Evolutionary conservation across 2,888 invertebrate species (phyloP).

Genomic region (Lepidocyrtinus sp.): DNA sequence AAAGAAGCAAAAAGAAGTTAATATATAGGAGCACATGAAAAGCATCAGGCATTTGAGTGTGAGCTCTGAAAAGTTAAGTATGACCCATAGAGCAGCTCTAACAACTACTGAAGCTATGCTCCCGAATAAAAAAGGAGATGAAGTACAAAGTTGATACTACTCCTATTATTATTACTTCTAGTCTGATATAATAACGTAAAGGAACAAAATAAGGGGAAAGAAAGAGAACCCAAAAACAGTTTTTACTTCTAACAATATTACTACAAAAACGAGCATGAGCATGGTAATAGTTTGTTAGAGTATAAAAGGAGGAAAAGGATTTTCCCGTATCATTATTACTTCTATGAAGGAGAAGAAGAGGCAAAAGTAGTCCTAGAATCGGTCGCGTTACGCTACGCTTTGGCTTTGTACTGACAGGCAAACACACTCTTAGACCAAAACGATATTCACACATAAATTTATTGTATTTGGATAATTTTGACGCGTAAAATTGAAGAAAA

Average conservation of each 20-base stretch:
- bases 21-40: not conserved
- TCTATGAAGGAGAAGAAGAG: not conserved
- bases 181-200: constrained; percentile 45
- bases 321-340: constrained; percentile 48
- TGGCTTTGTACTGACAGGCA: no score
- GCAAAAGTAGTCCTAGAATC: not conserved
- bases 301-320: constrained; percentile 35
- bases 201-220: constrained; percentile 39
- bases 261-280: constrained; percentile 55
- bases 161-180: constrained; percentile 41
- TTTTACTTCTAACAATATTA: constrained; percentile 55
- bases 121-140: not conserved
- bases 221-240: constrained; percentile 40
- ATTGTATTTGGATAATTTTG: no score
- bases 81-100: constrained; percentile 50
- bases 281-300: constrained; percentile 42
- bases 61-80: constrained; percentile 56
- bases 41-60: constrained; percentile 22
- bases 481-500: no score
- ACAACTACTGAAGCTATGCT: not conserved
- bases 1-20: not conserved
- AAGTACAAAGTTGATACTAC: not conserved
- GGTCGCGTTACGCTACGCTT: not conserved
- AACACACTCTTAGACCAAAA: no score
- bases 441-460: no score